Conservation (phyloP, 1,140 invertebrate species). For the Drosophila burlai region DNA sequence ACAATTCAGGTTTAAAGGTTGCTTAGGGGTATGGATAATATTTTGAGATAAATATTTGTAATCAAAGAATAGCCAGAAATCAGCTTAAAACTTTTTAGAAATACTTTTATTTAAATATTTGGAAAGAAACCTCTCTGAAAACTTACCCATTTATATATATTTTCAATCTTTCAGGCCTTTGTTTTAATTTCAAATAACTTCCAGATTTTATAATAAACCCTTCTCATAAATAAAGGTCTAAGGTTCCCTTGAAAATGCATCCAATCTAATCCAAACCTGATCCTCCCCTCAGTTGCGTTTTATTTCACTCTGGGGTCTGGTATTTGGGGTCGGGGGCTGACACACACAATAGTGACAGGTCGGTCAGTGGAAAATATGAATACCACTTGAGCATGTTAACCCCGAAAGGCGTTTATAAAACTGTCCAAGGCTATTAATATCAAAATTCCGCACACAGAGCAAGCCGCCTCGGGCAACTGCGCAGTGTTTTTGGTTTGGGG, state of each 20-base stretch:
- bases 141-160: background rate
- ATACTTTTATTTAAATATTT: too few species aligned
- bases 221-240: background rate
- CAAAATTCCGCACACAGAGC: slow-evolving; percentile 78
- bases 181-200: background rate
- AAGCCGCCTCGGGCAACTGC: slow-evolving; percentile 58
- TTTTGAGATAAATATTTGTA: background rate
- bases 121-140: too few species aligned
- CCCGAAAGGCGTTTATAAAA: slow-evolving; percentile 84
- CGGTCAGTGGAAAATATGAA: slow-evolving; percentile 84
- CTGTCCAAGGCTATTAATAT: slow-evolving; percentile 84
- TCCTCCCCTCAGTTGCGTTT: slow-evolving; percentile 23
- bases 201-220: background rate
- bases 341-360: slow-evolving; percentile 76
- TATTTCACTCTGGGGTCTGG: slow-evolving; percentile 37
- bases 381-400: slow-evolving; percentile 83
- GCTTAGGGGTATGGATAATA: background rate
- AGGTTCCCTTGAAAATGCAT: background rate
- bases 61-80: too few species aligned
- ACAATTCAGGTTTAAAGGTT: background rate
- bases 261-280: slow-evolving; percentile 8
- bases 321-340: slow-evolving; percentile 38
- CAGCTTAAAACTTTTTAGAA: background rate
- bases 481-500: slow-evolving; percentile 53
- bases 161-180: too few species aligned